Evolutionary conservation across 2,113 vertebrate genomes (phyloP).

Genomic region (Ploceus nigricollis): DNA sequence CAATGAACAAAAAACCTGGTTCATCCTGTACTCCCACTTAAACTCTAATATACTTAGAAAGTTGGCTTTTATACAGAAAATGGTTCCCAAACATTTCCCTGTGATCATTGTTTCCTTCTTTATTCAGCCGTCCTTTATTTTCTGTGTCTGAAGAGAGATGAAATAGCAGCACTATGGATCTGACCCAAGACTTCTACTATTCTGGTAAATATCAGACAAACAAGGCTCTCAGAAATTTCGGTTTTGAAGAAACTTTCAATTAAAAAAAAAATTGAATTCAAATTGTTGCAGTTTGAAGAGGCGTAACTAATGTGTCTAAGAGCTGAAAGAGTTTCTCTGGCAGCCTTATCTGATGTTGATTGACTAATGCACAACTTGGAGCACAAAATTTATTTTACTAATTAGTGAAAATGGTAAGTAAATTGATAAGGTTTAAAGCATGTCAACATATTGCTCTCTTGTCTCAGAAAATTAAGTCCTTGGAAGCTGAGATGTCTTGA

Average conservation of each 20-base stretch:
- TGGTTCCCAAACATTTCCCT: not conserved
- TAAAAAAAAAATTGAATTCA: not conserved
- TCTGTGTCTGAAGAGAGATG: not conserved
- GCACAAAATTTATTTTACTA: not conserved
- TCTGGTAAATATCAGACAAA: not conserved
- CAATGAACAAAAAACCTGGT: not conserved
- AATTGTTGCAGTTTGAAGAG: not conserved
- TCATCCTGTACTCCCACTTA: not conserved
- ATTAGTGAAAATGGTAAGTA: conserved; percentile 6
- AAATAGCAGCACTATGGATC: fast-evolving
- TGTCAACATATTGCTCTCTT: not conserved
- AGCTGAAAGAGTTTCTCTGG: not conserved
- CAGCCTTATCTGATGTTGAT: not conserved
- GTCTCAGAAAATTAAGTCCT: not conserved
- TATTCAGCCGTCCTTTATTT: not conserved
- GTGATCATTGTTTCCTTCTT: not conserved
- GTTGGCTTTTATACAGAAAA: not conserved
- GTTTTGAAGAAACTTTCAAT: not conserved
- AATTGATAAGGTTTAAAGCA: not conserved
- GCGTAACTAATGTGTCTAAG: not conserved
- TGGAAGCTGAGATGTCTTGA: not conserved
- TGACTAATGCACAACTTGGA: not conserved
- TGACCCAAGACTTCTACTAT: not conserved
- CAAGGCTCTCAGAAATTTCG: not conserved
- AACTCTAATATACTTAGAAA: not conserved